These are phyloP conservation scores for Metacarcinus magister DNA, from an alignment of 2,888 invertebrate genomes.

Conservation along the genomic window DNA sequence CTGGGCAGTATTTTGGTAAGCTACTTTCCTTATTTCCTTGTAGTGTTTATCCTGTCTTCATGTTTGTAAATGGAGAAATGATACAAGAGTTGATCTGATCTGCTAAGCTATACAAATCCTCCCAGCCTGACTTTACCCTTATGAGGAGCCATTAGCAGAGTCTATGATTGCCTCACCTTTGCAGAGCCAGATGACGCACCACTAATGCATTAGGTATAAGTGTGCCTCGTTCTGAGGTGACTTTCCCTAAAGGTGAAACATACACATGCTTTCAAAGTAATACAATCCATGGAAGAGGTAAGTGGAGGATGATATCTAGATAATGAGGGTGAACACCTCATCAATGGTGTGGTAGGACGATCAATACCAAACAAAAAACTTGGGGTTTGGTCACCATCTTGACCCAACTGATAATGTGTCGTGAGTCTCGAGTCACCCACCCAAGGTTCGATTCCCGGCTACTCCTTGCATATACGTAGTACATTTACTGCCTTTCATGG, in stretches of 20 bases:
- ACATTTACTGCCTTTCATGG: background rate
- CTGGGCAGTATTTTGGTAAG: too few relatives aligned
- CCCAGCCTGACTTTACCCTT: background rate
- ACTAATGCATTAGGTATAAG: conserved; percentile 1
- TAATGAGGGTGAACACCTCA: background rate
- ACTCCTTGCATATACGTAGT: background rate
- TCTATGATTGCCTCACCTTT: conserved; percentile 13
- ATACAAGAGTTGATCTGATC: background rate
- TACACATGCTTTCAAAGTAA: background rate
- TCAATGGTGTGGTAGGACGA: background rate
- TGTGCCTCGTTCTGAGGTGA: background rate
- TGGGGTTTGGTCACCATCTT: background rate
- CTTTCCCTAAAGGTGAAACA: conserved; percentile 12
- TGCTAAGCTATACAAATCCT: background rate
- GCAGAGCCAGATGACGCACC: background rate
- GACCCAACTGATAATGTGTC: background rate
- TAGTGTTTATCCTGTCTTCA: background rate
- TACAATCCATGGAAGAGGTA: background rate
- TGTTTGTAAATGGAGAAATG: background rate
- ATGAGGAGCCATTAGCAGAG: background rate
- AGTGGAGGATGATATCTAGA: background rate
- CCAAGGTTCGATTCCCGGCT: background rate
- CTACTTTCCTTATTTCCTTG: too few relatives aligned
- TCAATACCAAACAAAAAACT: background rate
- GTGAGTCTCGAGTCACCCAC: too few relatives aligned